A percentile compares a stretch with the other conserved stretches of the same genome.
Conservation (phyloP, 2,797 vertebrate species). For the Siniperca obscura region DNA sequence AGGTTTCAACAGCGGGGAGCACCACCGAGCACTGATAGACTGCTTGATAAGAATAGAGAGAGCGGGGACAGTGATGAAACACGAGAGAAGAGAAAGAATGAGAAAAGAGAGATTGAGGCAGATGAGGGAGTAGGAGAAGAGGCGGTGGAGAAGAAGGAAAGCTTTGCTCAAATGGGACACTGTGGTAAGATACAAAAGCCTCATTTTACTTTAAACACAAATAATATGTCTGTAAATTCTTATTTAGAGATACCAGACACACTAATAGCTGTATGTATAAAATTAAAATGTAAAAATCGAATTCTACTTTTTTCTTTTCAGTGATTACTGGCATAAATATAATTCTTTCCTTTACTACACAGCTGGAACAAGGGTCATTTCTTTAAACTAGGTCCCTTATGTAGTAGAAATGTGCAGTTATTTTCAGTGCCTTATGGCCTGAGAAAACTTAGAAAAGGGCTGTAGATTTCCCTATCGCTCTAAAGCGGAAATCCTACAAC, state of each 20-base stretch:
- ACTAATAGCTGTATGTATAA: neutral
- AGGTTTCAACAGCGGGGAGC: conserved; percentile 74
- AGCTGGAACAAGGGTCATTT: neutral
- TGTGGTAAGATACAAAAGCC: conserved; percentile 67
- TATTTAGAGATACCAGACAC: neutral
- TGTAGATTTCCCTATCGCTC: neutral
- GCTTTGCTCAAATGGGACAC: conserved; percentile 50
- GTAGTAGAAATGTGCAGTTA: neutral
- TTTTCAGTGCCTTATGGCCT: neutral
- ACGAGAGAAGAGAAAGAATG: conserved; percentile 66
- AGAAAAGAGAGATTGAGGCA: conserved; percentile 76
- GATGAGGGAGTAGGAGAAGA: conserved; percentile 81
- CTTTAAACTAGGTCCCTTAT: neutral
- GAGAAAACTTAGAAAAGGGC: neutral
- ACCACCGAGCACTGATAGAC: conserved; percentile 74
- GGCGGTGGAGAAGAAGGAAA: conserved; percentile 61
- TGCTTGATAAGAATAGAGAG: conserved; percentile 75
- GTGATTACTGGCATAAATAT: neutral
- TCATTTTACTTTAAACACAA: neutral
- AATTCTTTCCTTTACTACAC: neutral
- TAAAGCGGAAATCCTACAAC: neutral
- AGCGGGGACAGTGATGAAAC: conserved; percentile 54
- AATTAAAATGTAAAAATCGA: neutral
- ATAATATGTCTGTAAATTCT: neutral
- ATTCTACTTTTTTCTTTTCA: neutral